These are phyloP conservation scores for Zophobas atratus DNA, from an alignment of 1,140 invertebrate genomes.

Conservation along the genomic window DNA sequence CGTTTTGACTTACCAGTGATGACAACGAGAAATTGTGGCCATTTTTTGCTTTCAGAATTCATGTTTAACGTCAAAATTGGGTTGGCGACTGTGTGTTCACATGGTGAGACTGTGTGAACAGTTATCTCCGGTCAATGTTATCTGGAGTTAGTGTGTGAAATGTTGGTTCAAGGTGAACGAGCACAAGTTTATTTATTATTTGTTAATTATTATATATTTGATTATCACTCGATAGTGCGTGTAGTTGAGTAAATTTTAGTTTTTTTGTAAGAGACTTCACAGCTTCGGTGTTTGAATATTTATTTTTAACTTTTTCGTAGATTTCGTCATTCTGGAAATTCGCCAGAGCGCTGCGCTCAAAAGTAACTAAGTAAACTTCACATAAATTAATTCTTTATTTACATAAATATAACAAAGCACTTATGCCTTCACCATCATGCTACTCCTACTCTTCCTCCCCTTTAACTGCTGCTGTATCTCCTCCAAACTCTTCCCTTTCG, in stretches of 20 bases:
- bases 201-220: too few relatives aligned
- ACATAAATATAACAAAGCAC: background rate
- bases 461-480: slow-evolving; percentile 29
- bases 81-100: too few relatives aligned
- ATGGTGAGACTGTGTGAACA: background rate
- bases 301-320: too few relatives aligned
- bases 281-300: too few relatives aligned
- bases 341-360: too few relatives aligned
- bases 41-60: slow-evolving; percentile 12
- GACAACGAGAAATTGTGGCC: slow-evolving; percentile 9
- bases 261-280: too few relatives aligned
- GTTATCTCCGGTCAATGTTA: background rate
- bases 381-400: background rate
- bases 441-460: background rate
- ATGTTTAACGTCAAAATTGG: slow-evolving; percentile 1
- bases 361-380: too few relatives aligned
- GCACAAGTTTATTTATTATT: background rate
- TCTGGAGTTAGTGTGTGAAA: background rate
- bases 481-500: slow-evolving; percentile 26
- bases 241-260: too few relatives aligned
- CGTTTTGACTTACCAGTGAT: background rate
- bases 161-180: background rate
- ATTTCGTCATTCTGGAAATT: too few relatives aligned
- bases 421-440: background rate
- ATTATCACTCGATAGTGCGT: too few relatives aligned